Evolutionary conservation across 53 echinoderm and acorn worm species (phyloP), one percentile per base, ranked within the genome.

Genomic region (Astropecten irregularis): DNA sequence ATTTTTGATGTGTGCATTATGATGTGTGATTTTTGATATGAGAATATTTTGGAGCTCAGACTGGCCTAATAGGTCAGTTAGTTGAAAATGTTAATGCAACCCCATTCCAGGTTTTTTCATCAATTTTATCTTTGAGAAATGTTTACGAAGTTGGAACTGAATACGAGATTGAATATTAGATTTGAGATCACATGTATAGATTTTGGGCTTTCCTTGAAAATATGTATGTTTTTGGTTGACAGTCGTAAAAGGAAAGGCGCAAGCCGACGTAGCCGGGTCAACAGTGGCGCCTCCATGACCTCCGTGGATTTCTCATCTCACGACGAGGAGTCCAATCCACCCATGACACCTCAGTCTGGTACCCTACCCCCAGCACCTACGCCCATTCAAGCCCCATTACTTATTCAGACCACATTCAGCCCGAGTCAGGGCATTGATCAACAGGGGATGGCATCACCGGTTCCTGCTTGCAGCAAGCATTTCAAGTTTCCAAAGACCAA

Each of bases 401-500:
- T 84, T 10, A 72, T 86, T 35, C 83, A 71, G 22, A 92, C 83
- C 13, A 62, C 40, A 51, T 40, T 57, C 35, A 34, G 71, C 72
- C 84, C 83, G 23, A 62, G 32, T 49, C 63, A 44, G 13, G 49
- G 34, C 9, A 18, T 57, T 14, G 84, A 71, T 0, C 72, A 68
- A 23, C 72, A 71, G 34, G 63, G 68, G 10, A 60, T 88, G 82
- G 57, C 84, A 22, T 89, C 84, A 20, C 89, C 89, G 6, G 57
- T 84, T 22, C 66, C 89, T 22, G 83, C 89, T 1, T 89, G 85
- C 84, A 96, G 93, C 86, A 96, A 96, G 84, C 90, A 87, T 33
- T 96, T 96, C 70, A 93, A 89, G 85, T 96, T 96, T 86, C 97
- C 97, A 26, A 96, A 96, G 82, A 96, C 97, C 6, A 96, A 96